These are phyloP conservation scores for Plectus sambesii DNA, from an alignment of 1,140 invertebrate genomes.

Conservation along the genomic window DNA sequence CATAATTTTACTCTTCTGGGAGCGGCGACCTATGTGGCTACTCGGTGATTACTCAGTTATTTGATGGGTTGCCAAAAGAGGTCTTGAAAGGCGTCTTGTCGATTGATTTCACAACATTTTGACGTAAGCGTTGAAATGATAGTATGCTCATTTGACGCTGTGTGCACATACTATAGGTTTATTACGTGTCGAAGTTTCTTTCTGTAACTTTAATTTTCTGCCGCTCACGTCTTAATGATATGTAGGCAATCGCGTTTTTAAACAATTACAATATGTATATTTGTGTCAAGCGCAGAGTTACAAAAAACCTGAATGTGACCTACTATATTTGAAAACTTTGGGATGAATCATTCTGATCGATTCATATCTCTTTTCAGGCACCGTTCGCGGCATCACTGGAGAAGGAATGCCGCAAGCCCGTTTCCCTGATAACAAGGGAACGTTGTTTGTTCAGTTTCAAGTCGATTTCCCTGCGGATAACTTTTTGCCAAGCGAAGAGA, in stretches of 20 bases:
- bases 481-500: conserved; percentile 58
- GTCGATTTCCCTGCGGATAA: conserved; percentile 70
- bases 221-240: too few species aligned
- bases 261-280: too few species aligned
- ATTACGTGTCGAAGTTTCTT: conserved; percentile 8
- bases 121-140: not conserved
- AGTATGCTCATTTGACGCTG: conserved; percentile 15
- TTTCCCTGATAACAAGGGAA: conserved; percentile 69
- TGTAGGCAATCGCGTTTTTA: too few species aligned
- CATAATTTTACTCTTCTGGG: not conserved
- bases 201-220: too few species aligned
- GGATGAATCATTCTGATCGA: conserved; percentile 2
- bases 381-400: conserved; percentile 49
- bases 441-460: conserved; percentile 72
- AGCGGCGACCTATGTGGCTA: too few species aligned
- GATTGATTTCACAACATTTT: too few species aligned
- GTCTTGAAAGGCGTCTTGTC: too few species aligned
- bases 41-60: too few species aligned
- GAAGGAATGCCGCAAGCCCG: conserved; percentile 58
- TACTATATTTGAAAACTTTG: not conserved
- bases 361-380: conserved; percentile 33
- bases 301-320: not conserved
- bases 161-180: not conserved
- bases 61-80: too few species aligned
- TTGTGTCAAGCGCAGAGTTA: not conserved